Conservation (phyloP, 2,113 vertebrate genomes). For the Triplophysa tibetana region DNA sequence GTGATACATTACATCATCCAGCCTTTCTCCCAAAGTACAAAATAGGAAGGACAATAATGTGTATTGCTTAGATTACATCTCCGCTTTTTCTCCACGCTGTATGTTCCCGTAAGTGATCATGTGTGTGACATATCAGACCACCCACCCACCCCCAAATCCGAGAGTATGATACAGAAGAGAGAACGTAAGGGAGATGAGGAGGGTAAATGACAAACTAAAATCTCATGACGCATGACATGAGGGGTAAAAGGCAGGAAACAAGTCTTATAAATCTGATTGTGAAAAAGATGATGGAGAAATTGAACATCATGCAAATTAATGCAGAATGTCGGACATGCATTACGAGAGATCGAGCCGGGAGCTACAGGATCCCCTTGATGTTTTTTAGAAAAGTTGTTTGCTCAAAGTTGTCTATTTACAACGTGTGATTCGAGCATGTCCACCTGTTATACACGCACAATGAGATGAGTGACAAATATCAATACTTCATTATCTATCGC, state of each 20-base stretch:
- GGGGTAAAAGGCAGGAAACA: not conserved
- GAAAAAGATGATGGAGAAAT: conserved; percentile 33
- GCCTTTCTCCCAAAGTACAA: conserved; percentile 78
- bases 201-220: conserved; percentile 11
- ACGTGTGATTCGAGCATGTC: conserved; percentile 68
- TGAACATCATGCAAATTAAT: conserved; percentile 81
- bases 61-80: conserved; percentile 92
- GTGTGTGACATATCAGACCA: conserved; percentile 71
- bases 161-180: conserved; percentile 46
- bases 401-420: conserved; percentile 85
- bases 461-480: conserved; percentile 76
- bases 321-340: conserved; percentile 84
- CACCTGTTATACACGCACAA: conserved; percentile 73
- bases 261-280: not conserved
- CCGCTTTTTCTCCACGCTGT: conserved; percentile 63
- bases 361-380: conserved; percentile 71
- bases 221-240: not conserved
- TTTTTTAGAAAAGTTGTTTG: conserved; percentile 69
- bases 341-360: conserved; percentile 79
- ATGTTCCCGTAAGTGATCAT: conserved; percentile 37
- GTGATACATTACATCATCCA: conserved; percentile 57
- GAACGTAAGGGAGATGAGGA: conserved; percentile 5
- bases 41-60: conserved; percentile 85
- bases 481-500: conserved; percentile 59
- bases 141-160: conserved; percentile 61